phyloP scores from a whole-genome alignment of 2,113 vertebrate species.

The Lichenostomus cassidix region DNA sequence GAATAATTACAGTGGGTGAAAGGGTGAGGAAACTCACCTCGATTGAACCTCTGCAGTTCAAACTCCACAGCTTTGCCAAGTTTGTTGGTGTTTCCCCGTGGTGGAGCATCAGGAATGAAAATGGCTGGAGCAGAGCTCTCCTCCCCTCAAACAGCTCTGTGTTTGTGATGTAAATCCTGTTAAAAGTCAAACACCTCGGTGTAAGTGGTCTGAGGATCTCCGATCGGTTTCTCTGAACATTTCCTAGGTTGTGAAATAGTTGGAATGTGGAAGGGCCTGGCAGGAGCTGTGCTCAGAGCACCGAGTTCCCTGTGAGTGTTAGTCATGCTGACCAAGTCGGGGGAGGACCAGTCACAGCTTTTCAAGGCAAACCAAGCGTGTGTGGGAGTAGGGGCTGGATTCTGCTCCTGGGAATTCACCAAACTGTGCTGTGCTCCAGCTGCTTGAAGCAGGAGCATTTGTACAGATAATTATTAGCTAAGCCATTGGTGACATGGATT shows the following conservation, averaged over 20 bases:
- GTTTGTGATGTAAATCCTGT: not conserved
- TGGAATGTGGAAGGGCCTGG: not conserved
- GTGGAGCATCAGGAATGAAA: not conserved
- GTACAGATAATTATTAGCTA: not conserved
- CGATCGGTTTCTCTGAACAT: rapidly evolving
- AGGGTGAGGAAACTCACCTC: slow-evolving; percentile 32
- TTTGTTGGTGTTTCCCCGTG: not conserved
- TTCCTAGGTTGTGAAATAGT: not conserved
- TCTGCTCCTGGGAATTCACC: not conserved
- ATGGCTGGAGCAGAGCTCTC: not conserved
- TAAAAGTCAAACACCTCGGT: not conserved
- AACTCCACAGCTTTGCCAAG: not conserved
- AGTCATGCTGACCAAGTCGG: not conserved
- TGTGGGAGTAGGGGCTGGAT: not conserved
- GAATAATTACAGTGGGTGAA: slow-evolving; percentile 7
- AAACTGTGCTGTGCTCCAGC: not conserved
- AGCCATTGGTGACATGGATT: not conserved
- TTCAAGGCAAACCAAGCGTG: not conserved
- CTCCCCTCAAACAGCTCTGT: not conserved
- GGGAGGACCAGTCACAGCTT: not conserved
- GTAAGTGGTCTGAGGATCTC: rapidly evolving
- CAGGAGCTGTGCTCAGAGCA: not conserved
- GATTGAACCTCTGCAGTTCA: not conserved
- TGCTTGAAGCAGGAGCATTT: not conserved
- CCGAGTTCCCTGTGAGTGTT: not conserved